Evolutionary conservation across 2,888 invertebrate genomes (phyloP), one percentile per base, ranked within the genome.

Genomic region (Macrostomum cliftonense): DNA sequence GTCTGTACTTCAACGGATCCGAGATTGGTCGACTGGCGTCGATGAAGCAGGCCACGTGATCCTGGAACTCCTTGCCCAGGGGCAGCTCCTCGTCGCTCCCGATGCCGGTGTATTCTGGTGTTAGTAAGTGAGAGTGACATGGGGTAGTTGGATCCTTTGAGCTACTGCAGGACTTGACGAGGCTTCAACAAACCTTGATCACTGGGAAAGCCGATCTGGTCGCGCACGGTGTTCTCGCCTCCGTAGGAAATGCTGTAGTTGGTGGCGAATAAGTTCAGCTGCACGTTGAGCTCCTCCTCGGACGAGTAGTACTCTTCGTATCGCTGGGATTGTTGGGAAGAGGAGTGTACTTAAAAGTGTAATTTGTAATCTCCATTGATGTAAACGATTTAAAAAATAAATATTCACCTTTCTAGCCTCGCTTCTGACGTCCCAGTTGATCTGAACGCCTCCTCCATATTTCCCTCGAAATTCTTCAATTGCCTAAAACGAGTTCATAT

Each of bases 71-170:
- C 42, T 67, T 66, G 1, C 68, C 68, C 19, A 68, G 54, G 1
- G 67, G 67, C 9, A 68, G 56, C 46, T 63, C 63, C 54, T 68
- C 67, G 49, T 67, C 64, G n/a, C 64, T 63, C 17, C 63, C 67
- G 2, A 65, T 57, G 38, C 59, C 58, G 1, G 65, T 65, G 57
- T 66, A 67, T 14, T 62, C 67, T 67, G 28, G 28, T 9, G 28
- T 28, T 7, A 28, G 5, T 28, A 28, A 28, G 9, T 4, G 28
- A 28, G 9, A 28, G 9, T 28, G 28, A 28, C 28, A 7, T 7
- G 9, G 28, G 28, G 28, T 28, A 28, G 28, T 28, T 28, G 9
- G 9, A 28, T 28, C 4, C 28, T 28, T 28, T 9, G 4, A 9
- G 4, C 28, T 28, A 7, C 28, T 7, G 9, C 5, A 28, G 9